These are phyloP conservation scores for Suillia variegata DNA, from an alignment of 2,888 invertebrate genomes.

Conservation along the genomic window DNA sequence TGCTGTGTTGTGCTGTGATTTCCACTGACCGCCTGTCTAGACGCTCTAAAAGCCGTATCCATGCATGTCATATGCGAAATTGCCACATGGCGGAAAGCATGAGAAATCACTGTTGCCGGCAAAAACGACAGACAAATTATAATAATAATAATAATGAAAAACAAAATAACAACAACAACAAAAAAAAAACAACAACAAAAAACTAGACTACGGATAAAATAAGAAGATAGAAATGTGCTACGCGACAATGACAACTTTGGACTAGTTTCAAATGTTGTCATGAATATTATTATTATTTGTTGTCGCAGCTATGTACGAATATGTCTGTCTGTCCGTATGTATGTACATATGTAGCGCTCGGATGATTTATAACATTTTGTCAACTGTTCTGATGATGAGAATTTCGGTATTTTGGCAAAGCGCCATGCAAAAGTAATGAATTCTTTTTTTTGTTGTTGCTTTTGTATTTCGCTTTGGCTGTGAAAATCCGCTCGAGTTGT, in stretches of 20 bases:
- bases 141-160: no score
- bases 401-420: slow-evolving; percentile 1
- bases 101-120: slow-evolving; percentile 17
- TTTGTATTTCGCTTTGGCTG: not conserved
- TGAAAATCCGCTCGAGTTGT: slow-evolving; percentile 21
- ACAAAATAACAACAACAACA: no score
- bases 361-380: slow-evolving; percentile 6
- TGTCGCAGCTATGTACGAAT: no score
- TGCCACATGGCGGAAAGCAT: slow-evolving; percentile 20
- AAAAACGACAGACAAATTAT: not conserved
- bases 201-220: slow-evolving; percentile 1
- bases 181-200: no score
- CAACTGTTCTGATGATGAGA: not conserved
- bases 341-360: no score
- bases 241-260: slow-evolving; percentile 32
- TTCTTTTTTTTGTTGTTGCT: no score
- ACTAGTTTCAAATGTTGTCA: slow-evolving; percentile 28
- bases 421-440: not conserved
- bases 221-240: slow-evolving; percentile 16
- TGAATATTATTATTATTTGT: slow-evolving; percentile 12
- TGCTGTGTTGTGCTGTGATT: not conserved
- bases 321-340: no score
- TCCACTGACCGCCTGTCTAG: slow-evolving; percentile 25
- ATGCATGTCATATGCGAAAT: slow-evolving; percentile 18
- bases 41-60: slow-evolving; percentile 14